Evolutionary conservation across 2,797 vertebrate species (phyloP), one percentile per base, ranked within the genome.

Genomic region (Lerista edwardsae): DNA sequence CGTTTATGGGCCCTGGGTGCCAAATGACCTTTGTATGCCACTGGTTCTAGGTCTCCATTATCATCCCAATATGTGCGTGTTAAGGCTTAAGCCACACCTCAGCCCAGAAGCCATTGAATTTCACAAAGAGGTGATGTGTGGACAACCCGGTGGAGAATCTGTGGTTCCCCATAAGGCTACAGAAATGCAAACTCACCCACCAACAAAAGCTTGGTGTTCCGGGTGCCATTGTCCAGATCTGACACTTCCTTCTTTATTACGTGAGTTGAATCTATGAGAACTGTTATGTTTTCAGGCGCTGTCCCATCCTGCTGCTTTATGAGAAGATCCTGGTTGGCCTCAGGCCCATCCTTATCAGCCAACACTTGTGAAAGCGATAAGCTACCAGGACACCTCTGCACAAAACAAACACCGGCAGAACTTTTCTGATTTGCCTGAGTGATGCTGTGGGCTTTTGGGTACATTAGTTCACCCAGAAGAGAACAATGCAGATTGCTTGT

Each of bases 281-380:
- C 11, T 34, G 41, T 41, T 29, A 31, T 12, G 25, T 39, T 34
- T 36, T n/a, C 29, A 47, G 31, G 23, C 73, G 39, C 25, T 23
- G 29, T 71, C 81, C 17, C 31, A 83, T 83, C 81, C 81, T 75
- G 81, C n/a, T 75, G 2, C 4, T 64, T 55, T 47, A 21, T 75
- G 72, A 83, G 44, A 67, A 75, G 25, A 83, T 83, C 81, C 81
- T 83, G 81, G 27, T 83, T 25, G 31, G 62, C 44, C 10, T 83
- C 47, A n/a, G 59, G 72, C 72, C 41, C 47, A 2, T 27, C 81
- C 81, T 82, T 65, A 75, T 82, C 59, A 65, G 80, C 41, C 65
- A 82, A 82, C 29, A 81, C 39, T 39, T 61, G 25, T 21, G 41
- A 21, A 17, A 17, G 31, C 3, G 62, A 64, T 75, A 75, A 71